Base-by-base conservation (phyloP, 1,140 invertebrate species). In the Rhagoletis pomonella region DNA sequence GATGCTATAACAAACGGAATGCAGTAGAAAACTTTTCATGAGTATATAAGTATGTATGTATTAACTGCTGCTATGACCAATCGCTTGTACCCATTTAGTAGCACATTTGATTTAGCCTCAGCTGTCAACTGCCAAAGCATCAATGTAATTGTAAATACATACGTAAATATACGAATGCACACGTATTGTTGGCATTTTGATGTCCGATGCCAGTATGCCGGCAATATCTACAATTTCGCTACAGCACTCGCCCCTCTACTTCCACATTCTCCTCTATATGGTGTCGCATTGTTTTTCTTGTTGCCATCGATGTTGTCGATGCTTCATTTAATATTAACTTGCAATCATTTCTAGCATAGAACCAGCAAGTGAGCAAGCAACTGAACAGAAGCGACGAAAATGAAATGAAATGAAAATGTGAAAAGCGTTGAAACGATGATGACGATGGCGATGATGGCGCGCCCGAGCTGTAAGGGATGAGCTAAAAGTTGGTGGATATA, bases 271-370 rank as follows among this genome's bases (percentile, higher is more conserved):
- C 14, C 29, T n/a, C n/a, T n/a, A n/a, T n/a, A n/a, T n/a, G n/a
- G n/a, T n/a, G n/a, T n/a, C n/a, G n/a, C n/a, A 0, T 58, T 81
- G 14, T 29, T 55, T 39, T 29, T 55, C 0, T 55, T 55, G 47
- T 19, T 77, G 47, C 47, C 47, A 77, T 19, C 44, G 69, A 77
- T 87, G 88, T 87, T 88, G 89, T 90, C 90, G 90, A 90, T 91
- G 91, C 91, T 91, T 90, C 91, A 91, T 91, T 91, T 91, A 91
- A 91, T 91, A 91, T 91, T 91, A 91, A 91, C 91, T 91, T 90
- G 91, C 91, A 91, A 91, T 91, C 91, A 91, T 91, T 91, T 91
- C 91, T 50, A 81, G 73, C 73, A 42, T n/a, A n/a, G n/a, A 39
- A 29, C n/a, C 7, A 47, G 39, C 39, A 81, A 81, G 73, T 81